Base-by-base conservation (phyloP, 2,888 invertebrate genomes). In the Automeris io region DNA sequence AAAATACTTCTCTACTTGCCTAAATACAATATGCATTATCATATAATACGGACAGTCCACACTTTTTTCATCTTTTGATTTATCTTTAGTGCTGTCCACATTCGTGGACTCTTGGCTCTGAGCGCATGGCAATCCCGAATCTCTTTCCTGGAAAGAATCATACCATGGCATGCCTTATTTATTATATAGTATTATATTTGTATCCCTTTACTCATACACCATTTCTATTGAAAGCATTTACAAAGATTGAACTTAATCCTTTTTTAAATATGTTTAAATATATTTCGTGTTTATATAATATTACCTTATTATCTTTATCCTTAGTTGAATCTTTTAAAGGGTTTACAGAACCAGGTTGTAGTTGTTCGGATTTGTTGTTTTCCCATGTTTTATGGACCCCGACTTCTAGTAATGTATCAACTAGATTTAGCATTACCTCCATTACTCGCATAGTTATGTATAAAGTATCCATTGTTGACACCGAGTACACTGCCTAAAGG, bases 361-460 rank as follows among this genome's bases (percentile, higher is more conserved):
- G 45, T 2, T 88, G 88, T 42, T 91, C 90, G 2, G 53, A 41
- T 12, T 54, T 57, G 39, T 61, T 65, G 2, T 54, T 65, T 39
- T 79, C 72, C 80, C 86, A 87, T 49, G 77, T 81, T 57, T 92
- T 93, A 44, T 95, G 81, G 0, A 97, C 92, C 0, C 95, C 96
- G 73, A 98, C 91, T 60, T 98, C 96, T 80, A 99, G 90, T 1
- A 99, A 78, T 0, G 97, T 90, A 64, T 98, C 98, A 3, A 98
- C 91, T 38, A 99, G 88, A 70, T 97, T 98, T 11, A 99, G 79
- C 59, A 98, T 94, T 1, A 95, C 94, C 76, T 98, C 98, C 73
- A 97, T 93, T 2, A 99, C 95, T 16, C 97, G 89, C 13, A 96
- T 83, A 0, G 96, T 95, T 58, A 95, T 95, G 57, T 93, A 92